phyloP scores from a whole-genome alignment of 2,113 vertebrate genomes.

The Carassius gibelio region DNA sequence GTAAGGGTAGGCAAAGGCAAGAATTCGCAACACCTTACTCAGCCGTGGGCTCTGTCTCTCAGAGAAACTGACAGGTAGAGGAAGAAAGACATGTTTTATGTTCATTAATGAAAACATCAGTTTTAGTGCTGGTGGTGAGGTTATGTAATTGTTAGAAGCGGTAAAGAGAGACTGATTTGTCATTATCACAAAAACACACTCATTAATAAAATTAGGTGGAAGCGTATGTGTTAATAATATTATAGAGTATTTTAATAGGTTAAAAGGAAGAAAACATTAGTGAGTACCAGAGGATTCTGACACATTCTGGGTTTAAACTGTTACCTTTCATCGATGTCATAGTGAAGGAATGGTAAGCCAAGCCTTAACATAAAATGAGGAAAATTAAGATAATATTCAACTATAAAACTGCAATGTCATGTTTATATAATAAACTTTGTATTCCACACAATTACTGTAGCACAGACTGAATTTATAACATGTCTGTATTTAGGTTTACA shows the following conservation, averaged over 20 bases:
- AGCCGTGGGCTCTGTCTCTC: constrained; percentile 76
- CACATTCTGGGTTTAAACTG: background rate
- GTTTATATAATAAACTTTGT: background rate
- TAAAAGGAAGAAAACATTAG: background rate
- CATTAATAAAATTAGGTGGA: background rate
- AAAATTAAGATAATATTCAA: constrained; percentile 53
- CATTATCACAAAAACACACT: background rate
- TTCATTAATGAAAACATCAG: background rate
- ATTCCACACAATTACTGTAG: background rate
- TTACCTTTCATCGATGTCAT: constrained; percentile 73
- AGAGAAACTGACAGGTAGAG: constrained; percentile 75
- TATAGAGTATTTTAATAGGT: background rate
- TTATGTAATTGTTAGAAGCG: background rate
- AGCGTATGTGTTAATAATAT: background rate
- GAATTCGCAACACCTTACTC: constrained; percentile 79
- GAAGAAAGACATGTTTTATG: background rate
- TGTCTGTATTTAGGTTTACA: background rate
- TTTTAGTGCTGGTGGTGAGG: background rate
- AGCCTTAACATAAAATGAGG: constrained; percentile 68
- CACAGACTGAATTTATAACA: background rate
- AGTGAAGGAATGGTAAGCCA: constrained; percentile 74
- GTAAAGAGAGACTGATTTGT: background rate
- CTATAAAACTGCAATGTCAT: background rate
- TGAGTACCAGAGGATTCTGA: background rate
- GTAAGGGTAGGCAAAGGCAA: constrained; percentile 88